phyloP scores from a whole-genome alignment of 2,113 vertebrate genomes.

The Acrocephalus arundinaceus region DNA sequence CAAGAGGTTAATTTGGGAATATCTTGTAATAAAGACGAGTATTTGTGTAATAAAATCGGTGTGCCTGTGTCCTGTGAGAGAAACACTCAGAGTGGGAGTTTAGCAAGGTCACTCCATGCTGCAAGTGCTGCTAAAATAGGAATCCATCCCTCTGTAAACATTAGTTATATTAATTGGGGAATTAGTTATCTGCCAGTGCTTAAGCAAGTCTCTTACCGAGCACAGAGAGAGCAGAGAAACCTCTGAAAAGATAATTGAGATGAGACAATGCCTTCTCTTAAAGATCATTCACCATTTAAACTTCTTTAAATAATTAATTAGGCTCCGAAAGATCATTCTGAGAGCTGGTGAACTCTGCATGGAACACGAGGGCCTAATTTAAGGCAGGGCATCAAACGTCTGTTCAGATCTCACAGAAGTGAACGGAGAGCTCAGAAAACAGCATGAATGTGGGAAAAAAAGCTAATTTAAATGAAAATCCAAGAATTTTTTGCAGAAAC shows the following conservation, averaged over 20 bases:
- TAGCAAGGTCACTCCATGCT: slow-evolving; percentile 5
- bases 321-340: neutral
- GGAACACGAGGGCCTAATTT: neutral
- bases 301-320: slow-evolving; percentile 18
- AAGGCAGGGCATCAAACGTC: neutral
- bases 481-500: neutral
- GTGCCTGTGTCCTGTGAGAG: neutral
- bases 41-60: slow-evolving; percentile 17
- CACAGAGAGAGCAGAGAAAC: neutral
- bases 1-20: slow-evolving; percentile 8
- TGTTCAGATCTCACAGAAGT: neutral
- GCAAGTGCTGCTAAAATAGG: neutral
- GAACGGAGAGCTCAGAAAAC: neutral
- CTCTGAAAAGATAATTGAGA: slow-evolving; percentile 12
- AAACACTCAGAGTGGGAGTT: neutral
- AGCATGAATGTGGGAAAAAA: neutral
- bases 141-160: neutral
- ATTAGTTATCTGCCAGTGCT: neutral
- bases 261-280: slow-evolving; percentile 17
- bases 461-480: neutral
- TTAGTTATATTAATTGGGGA: slow-evolving; percentile 47
- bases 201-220: neutral
- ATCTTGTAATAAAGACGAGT: neutral
- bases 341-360: neutral
- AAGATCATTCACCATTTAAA: neutral